Evolutionary conservation across 2,113 vertebrate genomes (phyloP).

Genomic region (Typhlomys cinereus): DNA sequence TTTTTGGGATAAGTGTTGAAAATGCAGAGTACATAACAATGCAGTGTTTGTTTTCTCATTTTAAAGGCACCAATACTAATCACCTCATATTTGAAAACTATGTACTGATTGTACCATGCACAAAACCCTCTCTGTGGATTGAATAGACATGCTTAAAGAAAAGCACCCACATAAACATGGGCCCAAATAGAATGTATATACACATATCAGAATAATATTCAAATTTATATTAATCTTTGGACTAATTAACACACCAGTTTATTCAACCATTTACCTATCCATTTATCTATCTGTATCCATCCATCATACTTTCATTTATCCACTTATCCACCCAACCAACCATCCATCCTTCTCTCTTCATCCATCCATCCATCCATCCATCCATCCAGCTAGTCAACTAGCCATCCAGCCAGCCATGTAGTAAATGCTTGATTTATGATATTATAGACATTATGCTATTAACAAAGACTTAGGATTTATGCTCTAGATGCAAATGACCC

Average conservation of each 20-base stretch:
- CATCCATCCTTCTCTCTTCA: background rate
- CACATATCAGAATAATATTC: slow-evolving; percentile 7
- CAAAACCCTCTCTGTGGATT: background rate
- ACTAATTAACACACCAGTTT: no score
- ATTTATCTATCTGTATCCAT: no score
- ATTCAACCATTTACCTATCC: no score
- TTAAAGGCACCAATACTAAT: slow-evolving; percentile 27
- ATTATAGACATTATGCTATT: background rate
- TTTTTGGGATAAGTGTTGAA: slow-evolving; percentile 4
- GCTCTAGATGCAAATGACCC: background rate
- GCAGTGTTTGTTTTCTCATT: slow-evolving; percentile 47
- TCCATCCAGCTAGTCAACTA: background rate
- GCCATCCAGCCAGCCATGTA: background rate
- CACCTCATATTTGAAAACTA: slow-evolving; percentile 55
- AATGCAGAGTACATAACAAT: slow-evolving; percentile 48
- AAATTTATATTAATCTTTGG: background rate
- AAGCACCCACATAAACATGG: background rate
- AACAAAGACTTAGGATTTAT: background rate
- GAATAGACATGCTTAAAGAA: slow-evolving; percentile 8
- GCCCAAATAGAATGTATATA: background rate
- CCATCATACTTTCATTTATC: no score
- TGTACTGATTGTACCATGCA: background rate
- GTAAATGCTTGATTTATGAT: background rate
- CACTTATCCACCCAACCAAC: no score
- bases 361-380: background rate